Evolutionary conservation across 2,113 vertebrate species (phyloP), one percentile per base, ranked within the genome.

Genomic region (Hemichromis elongatus): DNA sequence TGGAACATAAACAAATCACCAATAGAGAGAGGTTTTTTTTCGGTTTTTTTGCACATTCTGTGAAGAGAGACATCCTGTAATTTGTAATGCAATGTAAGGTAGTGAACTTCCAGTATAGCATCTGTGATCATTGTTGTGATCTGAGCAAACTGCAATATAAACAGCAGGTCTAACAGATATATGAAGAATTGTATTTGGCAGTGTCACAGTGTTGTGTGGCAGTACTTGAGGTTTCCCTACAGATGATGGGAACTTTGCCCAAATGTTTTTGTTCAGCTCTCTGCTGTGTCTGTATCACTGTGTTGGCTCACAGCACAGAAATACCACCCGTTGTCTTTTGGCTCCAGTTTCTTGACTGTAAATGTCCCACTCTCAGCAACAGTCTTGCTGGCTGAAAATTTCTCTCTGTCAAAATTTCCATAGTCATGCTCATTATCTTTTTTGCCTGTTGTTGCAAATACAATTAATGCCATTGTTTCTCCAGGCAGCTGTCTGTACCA

Each of bases 401-500:
- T 81, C 0, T 61, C 61, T 16, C 42, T 21, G 0, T 6, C 1
- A 0, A 61, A 75, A 19, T 37, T 0, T 6, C 61, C 86, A 63
- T 54, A 77, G 18, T 83, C 53, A 1, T 37, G 61, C 10, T 63
- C 33, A 63, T 57, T 0, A 12, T 18, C 12, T 21, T 13, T 4
- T 9, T 2, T n/a, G 0, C 5, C 2, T 0, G 35, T 8, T 14
- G 21, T 10, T 5, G 66, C 86, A 28, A 77, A 90, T 14, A 95
- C 92, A 1, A 94, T 86, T 18, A 86, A 81, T 18, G 50, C 79
- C 86, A 95, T 90, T 0, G 42, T 78, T 45, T 94, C 73, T 54
- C 89, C 90, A 26, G 87, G 89, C 4, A 55, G 84, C 80, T 94
- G 91, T 53, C 63, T 77, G 83, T 82, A 95, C 93, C 93, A 93